Evolutionary conservation across 2,113 vertebrate genomes (phyloP).

Genomic region (Macquaria ambigua): DNA sequence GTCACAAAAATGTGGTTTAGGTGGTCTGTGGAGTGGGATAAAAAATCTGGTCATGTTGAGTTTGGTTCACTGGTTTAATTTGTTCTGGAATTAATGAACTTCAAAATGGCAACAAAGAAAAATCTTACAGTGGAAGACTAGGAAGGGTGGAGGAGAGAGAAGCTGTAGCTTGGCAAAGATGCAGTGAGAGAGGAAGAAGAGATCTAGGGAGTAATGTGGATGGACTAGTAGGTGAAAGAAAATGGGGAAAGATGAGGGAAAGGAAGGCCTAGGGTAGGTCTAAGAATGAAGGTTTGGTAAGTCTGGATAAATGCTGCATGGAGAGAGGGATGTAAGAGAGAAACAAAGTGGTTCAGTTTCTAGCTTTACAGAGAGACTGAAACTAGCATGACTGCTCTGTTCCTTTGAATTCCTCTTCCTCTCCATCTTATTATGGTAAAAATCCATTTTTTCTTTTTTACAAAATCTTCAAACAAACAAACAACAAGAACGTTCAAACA

Average conservation of each 20-base stretch:
- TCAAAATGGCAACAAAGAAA: not conserved
- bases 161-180: not conserved
- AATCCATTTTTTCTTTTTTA: not conserved
- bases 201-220: not conserved
- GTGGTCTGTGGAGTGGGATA: not conserved
- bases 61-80: not conserved
- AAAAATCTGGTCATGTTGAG: not conserved
- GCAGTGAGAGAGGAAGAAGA: not conserved
- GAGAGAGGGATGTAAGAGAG: not conserved
- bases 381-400: not conserved
- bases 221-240: not conserved
- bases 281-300: not conserved
- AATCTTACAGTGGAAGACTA: not conserved
- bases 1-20: not conserved
- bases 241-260: not conserved
- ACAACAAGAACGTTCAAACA: too few species aligned
- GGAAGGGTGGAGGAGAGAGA: too few species aligned
- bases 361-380: not conserved
- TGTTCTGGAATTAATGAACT: not conserved
- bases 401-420: not conserved
- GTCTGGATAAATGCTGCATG: conserved; percentile 9
- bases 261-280: not conserved
- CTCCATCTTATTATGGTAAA: not conserved
- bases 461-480: not conserved
- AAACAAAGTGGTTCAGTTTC: not conserved